Evolutionary conservation across 2,113 vertebrate species (phyloP), one percentile per base, ranked within the genome.

Genomic region (Oreotrochilus melanogaster): DNA sequence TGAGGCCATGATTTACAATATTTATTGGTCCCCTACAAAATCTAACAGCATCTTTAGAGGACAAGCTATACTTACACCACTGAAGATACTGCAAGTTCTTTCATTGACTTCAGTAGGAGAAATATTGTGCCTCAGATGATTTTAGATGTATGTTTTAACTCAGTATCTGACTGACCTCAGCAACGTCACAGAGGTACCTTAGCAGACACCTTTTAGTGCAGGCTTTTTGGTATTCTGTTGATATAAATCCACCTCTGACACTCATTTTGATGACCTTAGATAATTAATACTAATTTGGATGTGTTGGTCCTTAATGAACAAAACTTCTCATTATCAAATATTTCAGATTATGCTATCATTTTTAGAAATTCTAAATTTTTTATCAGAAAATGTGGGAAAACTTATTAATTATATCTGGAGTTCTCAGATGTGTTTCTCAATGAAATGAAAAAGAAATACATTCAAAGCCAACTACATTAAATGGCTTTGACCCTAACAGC

Each of bases 71-170:
- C 39, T 24, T 12, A 6, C 23, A 2, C 15, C 0, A 1, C 22
- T 10, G 12, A 35, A 58, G 45, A 27, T n/a, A 3, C 25, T 35
- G n/a, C 30, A 62, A 53, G 66, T 61, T 62, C 11, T 58, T 25
- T 4, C 35, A n/a, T 1, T 39, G 45, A 27, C 19, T 8, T 45
- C 21, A 35, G 39, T 3, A 31, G 39, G 42, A 64, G 24, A 72
- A 24, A 17, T 22, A 9, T 0, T 1, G 1, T 24, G 14, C 22
- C 23, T 62, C 47, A 23, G 6, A 0, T 6, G 16, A 24, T 5
- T 37, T 69, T 24, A 57, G 30, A 48, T 5, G 35, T 58, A 12
- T 19, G 18, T 74, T 78, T 65, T 35, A 12, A 47, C 31, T 80
- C 72, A 28, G 14, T 24, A 27, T 12, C 37, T 53, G 42, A 31